Evolutionary conservation across 1,140 invertebrate species (phyloP), one percentile per base, ranked within the genome.

Genomic region (Helicoverpa armigera): DNA sequence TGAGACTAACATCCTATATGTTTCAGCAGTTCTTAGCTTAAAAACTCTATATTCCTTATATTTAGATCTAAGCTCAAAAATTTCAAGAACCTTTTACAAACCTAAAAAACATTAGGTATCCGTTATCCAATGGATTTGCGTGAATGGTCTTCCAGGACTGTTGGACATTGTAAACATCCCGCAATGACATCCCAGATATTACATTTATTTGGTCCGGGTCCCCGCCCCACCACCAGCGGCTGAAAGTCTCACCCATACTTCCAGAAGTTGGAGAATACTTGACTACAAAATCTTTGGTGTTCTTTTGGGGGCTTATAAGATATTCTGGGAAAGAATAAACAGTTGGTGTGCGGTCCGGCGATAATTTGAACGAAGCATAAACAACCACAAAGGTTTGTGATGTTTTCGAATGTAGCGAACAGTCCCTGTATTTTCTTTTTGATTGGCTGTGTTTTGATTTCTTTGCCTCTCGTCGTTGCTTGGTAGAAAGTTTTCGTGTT

Each of bases 101-200:
- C 94, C 91, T 90, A 65, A 85, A 85, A 51, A 95, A 87, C n/a
- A 95, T 60, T 67, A 92, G 88, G 23, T 87, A 89, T 72, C 94
- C 94, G 50, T 91, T 91, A 35, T 80, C 87, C 11, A 87, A 81
- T 2, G 87, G 82, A 61, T 94, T 82, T 0, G 85, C 85, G 9
- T 89, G 87, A 5, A 94, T 85, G 11, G 86, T 86, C 0, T 86
- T 83, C 94, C 94, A 95, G 9, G 91, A 89, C 18, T 83, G 84
- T 72, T 91, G 86, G 3, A 95, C 87, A 4, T 87, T 82, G 76
- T 94, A 84, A 0, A 95, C 82, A 43, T 95, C 92, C 11, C 92
- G 85, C 31, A 61, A 77, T 7, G 91, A 89, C n/a, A 95, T 87
- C 2, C 94, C 94, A 7, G 94, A 90, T n/a, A 87, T 69, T 0